phyloP scores from a whole-genome alignment of 1,140 invertebrate genomes.

The Dreissena polymorpha region DNA sequence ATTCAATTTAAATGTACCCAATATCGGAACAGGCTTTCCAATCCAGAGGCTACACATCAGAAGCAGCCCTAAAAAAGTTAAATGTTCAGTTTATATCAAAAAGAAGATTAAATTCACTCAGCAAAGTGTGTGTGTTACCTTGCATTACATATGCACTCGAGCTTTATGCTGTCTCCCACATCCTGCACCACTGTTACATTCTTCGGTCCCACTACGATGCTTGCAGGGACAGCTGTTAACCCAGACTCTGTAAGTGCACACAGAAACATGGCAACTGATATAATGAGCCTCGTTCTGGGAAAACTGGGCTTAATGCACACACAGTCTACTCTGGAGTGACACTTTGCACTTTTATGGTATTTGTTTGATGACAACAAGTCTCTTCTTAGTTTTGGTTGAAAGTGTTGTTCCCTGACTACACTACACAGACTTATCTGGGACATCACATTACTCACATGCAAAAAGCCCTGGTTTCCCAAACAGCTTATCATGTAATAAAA shows the following conservation, averaged over 20 bases:
- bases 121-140: slow-evolving; percentile 79
- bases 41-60: too few species aligned
- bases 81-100: too few species aligned
- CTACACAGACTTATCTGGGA: too few species aligned
- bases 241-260: slow-evolving; percentile 38
- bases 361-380: neutral
- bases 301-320: neutral
- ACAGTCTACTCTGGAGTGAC: neutral
- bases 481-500: too few species aligned
- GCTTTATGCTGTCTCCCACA: slow-evolving; percentile 86
- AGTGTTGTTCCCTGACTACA: neutral
- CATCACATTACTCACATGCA: too few species aligned
- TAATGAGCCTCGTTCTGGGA: neutral
- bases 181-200: slow-evolving; percentile 89
- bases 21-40: too few species aligned
- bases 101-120: too few species aligned
- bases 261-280: neutral
- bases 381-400: neutral
- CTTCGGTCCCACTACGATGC: slow-evolving; percentile 90
- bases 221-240: slow-evolving; percentile 83
- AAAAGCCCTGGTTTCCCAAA: too few species aligned
- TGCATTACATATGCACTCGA: slow-evolving; percentile 97
- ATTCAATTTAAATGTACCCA: too few species aligned
- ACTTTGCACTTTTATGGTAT: neutral
- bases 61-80: too few species aligned